Evolutionary conservation across 2,113 vertebrate genomes (phyloP).

Genomic region (Microtus ochrogaster): DNA sequence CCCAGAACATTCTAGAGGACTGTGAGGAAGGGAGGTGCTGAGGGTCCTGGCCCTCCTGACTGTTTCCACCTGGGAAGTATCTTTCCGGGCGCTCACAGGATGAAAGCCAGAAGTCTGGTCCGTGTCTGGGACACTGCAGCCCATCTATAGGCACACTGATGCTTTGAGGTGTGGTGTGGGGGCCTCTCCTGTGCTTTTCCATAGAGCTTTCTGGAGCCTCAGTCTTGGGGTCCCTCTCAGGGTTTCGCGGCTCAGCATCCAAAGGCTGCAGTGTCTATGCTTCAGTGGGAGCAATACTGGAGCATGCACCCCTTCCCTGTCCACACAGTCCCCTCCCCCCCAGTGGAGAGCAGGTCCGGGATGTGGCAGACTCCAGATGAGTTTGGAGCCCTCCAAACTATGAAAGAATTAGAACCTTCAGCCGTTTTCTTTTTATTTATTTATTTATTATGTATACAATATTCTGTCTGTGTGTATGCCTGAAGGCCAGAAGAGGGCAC

Average conservation of each 20-base stretch:
- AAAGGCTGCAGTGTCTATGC: neutral
- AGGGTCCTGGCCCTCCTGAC: neutral
- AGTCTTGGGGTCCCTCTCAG: neutral
- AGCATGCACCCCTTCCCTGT: rapidly evolving
- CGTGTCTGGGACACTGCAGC: neutral
- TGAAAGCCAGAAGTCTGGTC: neutral
- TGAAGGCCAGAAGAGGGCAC: no score
- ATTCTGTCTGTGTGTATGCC: no score
- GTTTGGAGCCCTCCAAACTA: rapidly evolving
- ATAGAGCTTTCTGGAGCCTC: neutral
- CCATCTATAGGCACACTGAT: neutral
- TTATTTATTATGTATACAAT: no score
- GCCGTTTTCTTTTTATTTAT: neutral
- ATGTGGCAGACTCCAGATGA: neutral
- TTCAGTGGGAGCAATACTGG: neutral
- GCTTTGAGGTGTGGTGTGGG: neutral
- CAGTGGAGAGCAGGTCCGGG: neutral
- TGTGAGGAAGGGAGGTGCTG: neutral
- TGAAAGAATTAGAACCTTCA: neutral
- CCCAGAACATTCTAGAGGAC: neutral
- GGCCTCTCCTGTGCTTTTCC: neutral
- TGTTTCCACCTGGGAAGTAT: neutral
- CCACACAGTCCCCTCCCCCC: rapidly evolving
- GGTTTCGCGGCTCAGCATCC: neutral
- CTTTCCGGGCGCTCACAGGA: neutral